Conservation (phyloP, 2,797 vertebrate genomes). For the Sparidentex hasta region DNA sequence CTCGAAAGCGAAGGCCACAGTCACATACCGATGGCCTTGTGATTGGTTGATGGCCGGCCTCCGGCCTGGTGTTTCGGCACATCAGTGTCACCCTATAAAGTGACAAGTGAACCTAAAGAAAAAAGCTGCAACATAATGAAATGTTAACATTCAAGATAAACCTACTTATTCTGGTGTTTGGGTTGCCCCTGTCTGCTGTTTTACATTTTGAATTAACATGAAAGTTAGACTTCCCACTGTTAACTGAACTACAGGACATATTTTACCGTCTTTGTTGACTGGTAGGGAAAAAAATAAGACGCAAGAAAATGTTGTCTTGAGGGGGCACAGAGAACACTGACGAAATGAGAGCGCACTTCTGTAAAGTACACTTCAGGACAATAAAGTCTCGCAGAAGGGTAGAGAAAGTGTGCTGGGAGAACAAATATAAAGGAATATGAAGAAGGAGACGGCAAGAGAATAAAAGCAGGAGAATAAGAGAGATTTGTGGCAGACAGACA, state of each 20-base stretch:
- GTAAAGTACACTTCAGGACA: slow-evolving; percentile 8
- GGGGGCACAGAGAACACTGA: not conserved
- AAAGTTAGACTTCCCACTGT: too few relatives aligned
- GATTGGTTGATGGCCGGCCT: too few relatives aligned
- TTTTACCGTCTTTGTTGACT: not conserved
- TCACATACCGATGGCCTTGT: too few relatives aligned
- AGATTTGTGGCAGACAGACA: not conserved
- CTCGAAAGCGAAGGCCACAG: too few relatives aligned
- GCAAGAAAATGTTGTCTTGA: not conserved
- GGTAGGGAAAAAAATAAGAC: not conserved
- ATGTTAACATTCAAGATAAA: not conserved
- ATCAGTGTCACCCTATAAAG: too few relatives aligned
- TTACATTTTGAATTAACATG: too few relatives aligned
- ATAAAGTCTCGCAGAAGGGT: not conserved
- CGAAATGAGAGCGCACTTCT: slow-evolving; percentile 3
- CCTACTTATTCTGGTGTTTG: too few relatives aligned
- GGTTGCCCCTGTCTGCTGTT: too few relatives aligned
- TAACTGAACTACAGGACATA: not conserved
- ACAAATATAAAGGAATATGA: slow-evolving; percentile 7
- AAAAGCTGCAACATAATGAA: too few relatives aligned
- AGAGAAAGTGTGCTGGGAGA: not conserved
- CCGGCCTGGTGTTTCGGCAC: too few relatives aligned
- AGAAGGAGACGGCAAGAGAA: not conserved
- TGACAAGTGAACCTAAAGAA: too few relatives aligned
- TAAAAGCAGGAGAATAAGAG: not conserved